phyloP scores from a whole-genome alignment of 2,797 vertebrate genomes.

The Ctenosaura bakeri region DNA sequence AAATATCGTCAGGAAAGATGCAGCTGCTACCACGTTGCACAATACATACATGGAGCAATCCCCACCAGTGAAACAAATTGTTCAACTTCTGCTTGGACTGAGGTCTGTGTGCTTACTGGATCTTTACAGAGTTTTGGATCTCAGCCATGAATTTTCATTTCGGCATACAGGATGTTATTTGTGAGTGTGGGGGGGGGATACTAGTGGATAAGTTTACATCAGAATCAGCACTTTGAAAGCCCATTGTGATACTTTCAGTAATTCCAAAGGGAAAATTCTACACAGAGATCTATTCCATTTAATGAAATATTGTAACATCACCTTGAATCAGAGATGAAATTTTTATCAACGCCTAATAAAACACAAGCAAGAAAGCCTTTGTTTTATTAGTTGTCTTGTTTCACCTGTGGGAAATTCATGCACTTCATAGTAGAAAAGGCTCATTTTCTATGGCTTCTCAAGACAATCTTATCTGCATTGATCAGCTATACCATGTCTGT shows the following conservation, averaged over 20 bases:
- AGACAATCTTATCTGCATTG: conserved; percentile 21
- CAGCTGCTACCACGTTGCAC: neutral
- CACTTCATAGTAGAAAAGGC: neutral
- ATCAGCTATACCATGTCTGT: conserved; percentile 3
- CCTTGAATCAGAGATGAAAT: conserved; percentile 41
- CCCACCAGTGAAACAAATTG: neutral
- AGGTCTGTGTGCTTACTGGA: conserved; percentile 14
- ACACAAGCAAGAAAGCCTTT: conserved; percentile 34
- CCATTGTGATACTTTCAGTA: conserved; percentile 22
- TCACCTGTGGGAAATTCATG: conserved; percentile 23
- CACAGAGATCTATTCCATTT: conserved; percentile 18
- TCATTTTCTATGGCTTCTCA: conserved; percentile 2
- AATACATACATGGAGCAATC: neutral
- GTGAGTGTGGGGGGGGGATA: neutral
- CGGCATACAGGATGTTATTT: conserved; percentile 22
- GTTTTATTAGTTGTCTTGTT: conserved; percentile 46
- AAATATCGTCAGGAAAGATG: no score
- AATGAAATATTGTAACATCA: conserved; percentile 36
- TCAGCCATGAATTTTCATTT: conserved; percentile 29
- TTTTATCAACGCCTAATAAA: conserved; percentile 48
- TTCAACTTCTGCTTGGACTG: neutral
- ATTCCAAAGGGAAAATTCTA: conserved; percentile 29
- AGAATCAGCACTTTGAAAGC: conserved; percentile 33
- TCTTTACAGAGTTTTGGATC: conserved; percentile 15
- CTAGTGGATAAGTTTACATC: conserved; percentile 35